Percentiles rank a stretch among this genome's conserved stretches.
These are phyloP conservation scores for Climacteris rufus DNA, from an alignment of 2,113 vertebrate genomes.

Conservation along the genomic window DNA sequence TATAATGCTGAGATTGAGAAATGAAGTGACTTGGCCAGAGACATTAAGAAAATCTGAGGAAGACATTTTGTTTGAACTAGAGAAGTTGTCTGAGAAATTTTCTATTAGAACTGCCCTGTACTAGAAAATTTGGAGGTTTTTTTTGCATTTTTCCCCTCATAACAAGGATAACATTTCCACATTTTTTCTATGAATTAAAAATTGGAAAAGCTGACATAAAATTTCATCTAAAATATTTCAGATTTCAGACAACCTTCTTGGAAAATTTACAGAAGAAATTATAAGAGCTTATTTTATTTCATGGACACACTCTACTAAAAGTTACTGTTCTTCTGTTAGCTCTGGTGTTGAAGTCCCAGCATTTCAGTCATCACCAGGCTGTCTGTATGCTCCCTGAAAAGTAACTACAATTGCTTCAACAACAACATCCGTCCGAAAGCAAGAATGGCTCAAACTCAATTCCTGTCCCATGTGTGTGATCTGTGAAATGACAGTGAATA, in stretches of 20 bases:
- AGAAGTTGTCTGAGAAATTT: not conserved
- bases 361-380: not conserved
- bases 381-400: not conserved
- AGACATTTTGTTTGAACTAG: not conserved
- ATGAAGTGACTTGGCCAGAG: not conserved
- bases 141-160: not conserved
- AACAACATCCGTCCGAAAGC: not conserved
- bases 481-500: not conserved
- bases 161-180: not conserved
- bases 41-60: not conserved
- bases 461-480: not conserved
- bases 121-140: fast-evolving
- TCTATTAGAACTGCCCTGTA: not conserved
- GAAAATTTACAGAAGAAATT: not conserved
- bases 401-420: not conserved
- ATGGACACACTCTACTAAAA: not conserved
- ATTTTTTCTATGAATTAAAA: not conserved
- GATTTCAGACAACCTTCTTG: not conserved
- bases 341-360: not conserved
- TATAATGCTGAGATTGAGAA: not conserved
- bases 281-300: not conserved
- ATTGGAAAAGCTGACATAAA: not conserved
- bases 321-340: not conserved
- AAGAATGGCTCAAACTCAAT: not conserved
- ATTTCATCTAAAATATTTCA: not conserved